phyloP scores from a whole-genome alignment of 2,113 vertebrate species.

The Pseudonaja textilis region DNA sequence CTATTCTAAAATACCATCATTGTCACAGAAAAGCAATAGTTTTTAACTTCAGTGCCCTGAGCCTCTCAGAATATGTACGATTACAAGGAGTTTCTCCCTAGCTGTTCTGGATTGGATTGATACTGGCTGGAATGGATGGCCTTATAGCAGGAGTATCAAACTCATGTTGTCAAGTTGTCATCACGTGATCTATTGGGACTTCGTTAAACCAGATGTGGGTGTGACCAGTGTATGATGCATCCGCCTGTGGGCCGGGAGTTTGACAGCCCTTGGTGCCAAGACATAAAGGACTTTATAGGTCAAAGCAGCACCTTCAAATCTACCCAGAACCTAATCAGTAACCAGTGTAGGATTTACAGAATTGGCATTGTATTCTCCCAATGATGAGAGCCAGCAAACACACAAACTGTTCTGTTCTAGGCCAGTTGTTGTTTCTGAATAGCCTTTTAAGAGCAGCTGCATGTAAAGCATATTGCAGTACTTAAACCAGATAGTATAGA shows the following conservation, averaged over 20 bases:
- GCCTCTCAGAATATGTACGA: neutral
- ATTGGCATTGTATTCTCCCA: neutral
- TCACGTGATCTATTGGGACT: too few relatives aligned
- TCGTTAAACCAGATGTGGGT: too few relatives aligned
- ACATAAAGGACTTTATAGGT: neutral
- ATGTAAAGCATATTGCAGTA: neutral
- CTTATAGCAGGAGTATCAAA: neutral
- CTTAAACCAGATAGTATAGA: neutral
- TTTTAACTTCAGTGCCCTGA: neutral
- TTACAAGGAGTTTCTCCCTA: neutral
- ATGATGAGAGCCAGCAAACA: neutral
- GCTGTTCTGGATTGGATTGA: neutral
- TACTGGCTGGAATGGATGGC: neutral
- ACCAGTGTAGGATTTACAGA: neutral
- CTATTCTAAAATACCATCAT: neutral
- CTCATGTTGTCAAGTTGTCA: too few relatives aligned
- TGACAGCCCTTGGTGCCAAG: neutral
- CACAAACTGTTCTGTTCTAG: neutral
- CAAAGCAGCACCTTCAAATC: neutral
- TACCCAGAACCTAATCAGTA: neutral
- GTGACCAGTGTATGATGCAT: too few relatives aligned
- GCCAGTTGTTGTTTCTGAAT: neutral
- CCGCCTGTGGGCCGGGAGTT: too few relatives aligned
- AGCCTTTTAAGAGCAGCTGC: neutral
- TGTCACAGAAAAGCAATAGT: neutral